These are phyloP conservation scores for Lumbricus terrestris DNA, from an alignment of 2,888 invertebrate species.

Conservation along the genomic window DNA sequence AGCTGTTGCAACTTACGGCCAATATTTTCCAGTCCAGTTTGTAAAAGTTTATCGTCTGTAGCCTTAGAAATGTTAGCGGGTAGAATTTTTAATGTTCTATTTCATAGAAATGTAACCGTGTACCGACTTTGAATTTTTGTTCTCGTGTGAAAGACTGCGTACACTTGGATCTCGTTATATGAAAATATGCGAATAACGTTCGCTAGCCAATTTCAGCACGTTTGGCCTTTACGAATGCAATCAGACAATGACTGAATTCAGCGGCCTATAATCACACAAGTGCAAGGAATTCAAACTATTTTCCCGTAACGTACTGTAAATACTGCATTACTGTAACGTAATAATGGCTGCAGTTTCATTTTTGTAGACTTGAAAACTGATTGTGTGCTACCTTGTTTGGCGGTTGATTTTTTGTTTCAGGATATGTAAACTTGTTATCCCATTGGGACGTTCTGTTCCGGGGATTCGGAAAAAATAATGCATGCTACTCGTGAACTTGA, in stretches of 20 bases:
- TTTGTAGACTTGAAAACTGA: neutral
- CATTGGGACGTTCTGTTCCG: neutral
- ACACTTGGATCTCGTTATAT: neutral
- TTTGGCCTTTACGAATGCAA: neutral
- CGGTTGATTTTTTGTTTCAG: neutral
- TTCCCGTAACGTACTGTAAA: neutral
- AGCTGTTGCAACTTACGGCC: neutral
- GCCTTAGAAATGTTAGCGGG: neutral
- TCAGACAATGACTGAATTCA: neutral
- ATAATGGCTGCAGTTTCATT: neutral
- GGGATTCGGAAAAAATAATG: neutral
- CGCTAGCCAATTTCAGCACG: neutral
- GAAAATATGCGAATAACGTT: neutral
- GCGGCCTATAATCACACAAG: neutral
- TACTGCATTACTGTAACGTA: neutral
- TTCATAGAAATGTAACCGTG: neutral
- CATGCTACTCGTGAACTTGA: neutral
- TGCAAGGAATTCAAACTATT: neutral
- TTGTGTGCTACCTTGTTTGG: constrained; percentile 3
- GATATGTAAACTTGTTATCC: neutral
- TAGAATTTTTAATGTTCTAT: neutral
- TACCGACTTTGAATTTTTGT: neutral
- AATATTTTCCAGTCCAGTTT: neutral
- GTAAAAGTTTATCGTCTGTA: neutral
- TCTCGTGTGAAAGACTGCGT: neutral